Evolutionary conservation across 2,888 invertebrate genomes (phyloP).

Genomic region (Apomyelois bistriatella): DNA sequence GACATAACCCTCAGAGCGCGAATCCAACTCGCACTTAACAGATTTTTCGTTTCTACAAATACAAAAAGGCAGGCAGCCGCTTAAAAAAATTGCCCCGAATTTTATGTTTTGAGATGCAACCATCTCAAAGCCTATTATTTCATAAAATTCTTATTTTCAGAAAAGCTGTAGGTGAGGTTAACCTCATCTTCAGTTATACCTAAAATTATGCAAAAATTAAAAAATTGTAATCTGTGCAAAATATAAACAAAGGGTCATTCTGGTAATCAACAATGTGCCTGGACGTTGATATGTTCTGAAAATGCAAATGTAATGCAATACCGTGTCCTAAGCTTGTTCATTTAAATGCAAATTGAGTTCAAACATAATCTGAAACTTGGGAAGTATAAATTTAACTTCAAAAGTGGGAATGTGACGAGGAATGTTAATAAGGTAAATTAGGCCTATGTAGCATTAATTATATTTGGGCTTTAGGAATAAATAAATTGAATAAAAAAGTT

Average conservation of each 20-base stretch:
- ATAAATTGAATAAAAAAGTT: not conserved
- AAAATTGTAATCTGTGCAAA: not conserved
- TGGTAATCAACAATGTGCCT: constrained; percentile 6
- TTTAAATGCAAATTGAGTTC: constrained; percentile 37
- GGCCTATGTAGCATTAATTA: not conserved
- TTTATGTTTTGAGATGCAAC: no score
- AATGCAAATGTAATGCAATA: constrained; percentile 29
- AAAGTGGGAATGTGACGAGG: constrained; percentile 20
- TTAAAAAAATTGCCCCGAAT: no score
- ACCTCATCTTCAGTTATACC: no score
- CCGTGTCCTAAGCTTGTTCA: constrained; percentile 25
- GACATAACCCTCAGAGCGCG: no score
- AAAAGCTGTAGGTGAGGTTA: no score
- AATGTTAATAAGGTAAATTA: constrained; percentile 9
- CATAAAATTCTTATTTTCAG: no score
- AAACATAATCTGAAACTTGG: constrained; percentile 28
- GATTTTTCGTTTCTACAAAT: no score
- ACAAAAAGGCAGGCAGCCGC: no score
- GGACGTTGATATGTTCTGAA: constrained; percentile 15
- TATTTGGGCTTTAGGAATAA: not conserved
- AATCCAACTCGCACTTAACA: no score
- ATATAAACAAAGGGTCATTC: constrained; percentile 2
- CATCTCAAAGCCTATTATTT: no score
- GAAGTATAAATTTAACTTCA: constrained; percentile 23
- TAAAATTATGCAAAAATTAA: not conserved